phyloP scores from a whole-genome alignment of 2,888 invertebrate genomes.

The Agrypnus murinus region DNA sequence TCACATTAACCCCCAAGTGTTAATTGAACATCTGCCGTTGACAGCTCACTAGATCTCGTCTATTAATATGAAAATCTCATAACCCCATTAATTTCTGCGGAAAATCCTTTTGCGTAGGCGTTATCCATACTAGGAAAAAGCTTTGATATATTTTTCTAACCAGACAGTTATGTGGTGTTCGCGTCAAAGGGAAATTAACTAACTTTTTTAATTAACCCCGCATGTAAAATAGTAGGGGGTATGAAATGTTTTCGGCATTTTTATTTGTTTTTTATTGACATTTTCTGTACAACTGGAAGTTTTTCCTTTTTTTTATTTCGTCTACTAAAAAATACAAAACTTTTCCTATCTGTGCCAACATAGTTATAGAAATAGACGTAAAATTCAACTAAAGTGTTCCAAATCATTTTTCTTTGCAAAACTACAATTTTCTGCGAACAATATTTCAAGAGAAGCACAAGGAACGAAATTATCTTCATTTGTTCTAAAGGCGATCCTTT shows the following conservation, averaged over 20 bases:
- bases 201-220: slow-evolving; percentile 1
- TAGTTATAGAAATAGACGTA: background rate
- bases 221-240: background rate
- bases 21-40: slow-evolving; percentile 24
- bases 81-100: slow-evolving; percentile 12
- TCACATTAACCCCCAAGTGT: slow-evolving; percentile 21
- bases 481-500: slow-evolving; percentile 16
- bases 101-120: slow-evolving; percentile 6
- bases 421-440: background rate
- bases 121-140: background rate
- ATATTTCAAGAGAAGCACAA: slow-evolving; percentile 7
- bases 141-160: slow-evolving; percentile 16
- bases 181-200: background rate
- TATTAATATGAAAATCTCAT: slow-evolving; percentile 28
- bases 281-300: no score
- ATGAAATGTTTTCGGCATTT: no score
- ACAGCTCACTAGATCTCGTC: slow-evolving; percentile 20
- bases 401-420: background rate
- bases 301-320: no score
- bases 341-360: no score
- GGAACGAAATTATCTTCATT: slow-evolving; percentile 29
- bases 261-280: no score
- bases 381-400: background rate
- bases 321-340: no score
- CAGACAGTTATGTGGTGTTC: background rate